A percentile compares a stretch with the other conserved stretches of the same genome.
Evolutionary conservation across 1,140 invertebrate genomes (phyloP).

Genomic region (Heterodera schachtii): DNA sequence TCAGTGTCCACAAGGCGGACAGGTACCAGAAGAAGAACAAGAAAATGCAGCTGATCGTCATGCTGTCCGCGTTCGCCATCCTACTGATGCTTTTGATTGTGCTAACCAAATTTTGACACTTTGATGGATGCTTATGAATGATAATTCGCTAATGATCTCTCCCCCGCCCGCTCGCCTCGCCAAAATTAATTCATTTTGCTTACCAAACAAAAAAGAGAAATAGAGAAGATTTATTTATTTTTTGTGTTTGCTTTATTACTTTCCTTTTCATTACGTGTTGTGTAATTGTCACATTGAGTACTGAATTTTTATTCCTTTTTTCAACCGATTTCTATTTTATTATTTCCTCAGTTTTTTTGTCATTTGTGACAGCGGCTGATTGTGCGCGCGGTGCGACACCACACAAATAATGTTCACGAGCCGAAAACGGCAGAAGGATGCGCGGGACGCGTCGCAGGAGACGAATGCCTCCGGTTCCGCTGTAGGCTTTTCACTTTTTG

Average conservation of each 20-base stretch:
- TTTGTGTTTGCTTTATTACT: not conserved
- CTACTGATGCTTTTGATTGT: conserved; percentile 68
- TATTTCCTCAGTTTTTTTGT: conserved; percentile 7
- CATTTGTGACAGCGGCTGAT: not conserved
- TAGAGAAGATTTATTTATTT: no score
- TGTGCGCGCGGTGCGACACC: no score
- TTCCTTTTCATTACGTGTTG: no score
- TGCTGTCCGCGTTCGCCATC: conserved; percentile 66
- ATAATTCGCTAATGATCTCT: no score
- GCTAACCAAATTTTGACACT: conserved; percentile 66
- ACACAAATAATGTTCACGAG: not conserved
- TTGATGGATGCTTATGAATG: not conserved
- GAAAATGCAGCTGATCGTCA: conserved; percentile 67
- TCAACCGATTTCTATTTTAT: not conserved
- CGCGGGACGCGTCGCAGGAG: not conserved
- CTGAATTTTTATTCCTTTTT: not conserved
- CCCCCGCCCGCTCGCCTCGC: no score
- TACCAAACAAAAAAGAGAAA: no score
- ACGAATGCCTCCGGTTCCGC: not conserved
- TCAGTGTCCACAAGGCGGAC: conserved; percentile 69
- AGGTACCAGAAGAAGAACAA: conserved; percentile 69
- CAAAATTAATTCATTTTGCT: no score
- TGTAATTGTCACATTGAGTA: no score
- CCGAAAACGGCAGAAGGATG: conserved; percentile 16
- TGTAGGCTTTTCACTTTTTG: not conserved